These are phyloP conservation scores for Thymelicus sylvestris DNA, from an alignment of 2,888 invertebrate species.

Conservation along the genomic window DNA sequence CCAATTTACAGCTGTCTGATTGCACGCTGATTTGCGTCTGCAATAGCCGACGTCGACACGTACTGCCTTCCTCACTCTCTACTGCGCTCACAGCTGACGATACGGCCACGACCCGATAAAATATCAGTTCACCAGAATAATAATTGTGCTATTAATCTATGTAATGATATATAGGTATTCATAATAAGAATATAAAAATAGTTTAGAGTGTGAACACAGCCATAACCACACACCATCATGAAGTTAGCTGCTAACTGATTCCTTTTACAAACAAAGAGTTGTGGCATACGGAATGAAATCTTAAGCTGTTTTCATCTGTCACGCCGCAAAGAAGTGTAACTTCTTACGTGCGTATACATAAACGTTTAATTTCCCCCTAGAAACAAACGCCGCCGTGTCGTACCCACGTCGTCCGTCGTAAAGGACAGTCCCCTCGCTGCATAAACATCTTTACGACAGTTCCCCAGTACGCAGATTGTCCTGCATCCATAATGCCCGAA, in stretches of 20 bases:
- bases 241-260: too few species aligned
- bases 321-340: too few species aligned
- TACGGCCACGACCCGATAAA: not conserved
- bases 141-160: not conserved
- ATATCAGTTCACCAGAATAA: not conserved
- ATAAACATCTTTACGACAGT: constrained; percentile 34
- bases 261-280: too few species aligned
- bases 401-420: constrained; percentile 1
- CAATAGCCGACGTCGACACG: constrained; percentile 22
- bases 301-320: too few species aligned
- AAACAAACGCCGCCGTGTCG: not conserved
- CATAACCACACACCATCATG: too few species aligned
- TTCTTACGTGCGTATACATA: too few species aligned
- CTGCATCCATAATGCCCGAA: constrained; percentile 35
- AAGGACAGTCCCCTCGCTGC: constrained; percentile 4
- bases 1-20: constrained; percentile 45
- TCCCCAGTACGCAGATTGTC: constrained; percentile 31
- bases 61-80: constrained; percentile 2
- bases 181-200: too few species aligned
- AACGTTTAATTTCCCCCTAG: too few species aligned
- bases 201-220: too few species aligned
- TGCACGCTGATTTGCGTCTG: constrained; percentile 44
- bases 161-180: too few species aligned
- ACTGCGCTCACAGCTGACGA: constrained; percentile 14
- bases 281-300: too few species aligned